Conservation (phyloP, 2,797 vertebrate genomes). For the Sebastes cheni region DNA sequence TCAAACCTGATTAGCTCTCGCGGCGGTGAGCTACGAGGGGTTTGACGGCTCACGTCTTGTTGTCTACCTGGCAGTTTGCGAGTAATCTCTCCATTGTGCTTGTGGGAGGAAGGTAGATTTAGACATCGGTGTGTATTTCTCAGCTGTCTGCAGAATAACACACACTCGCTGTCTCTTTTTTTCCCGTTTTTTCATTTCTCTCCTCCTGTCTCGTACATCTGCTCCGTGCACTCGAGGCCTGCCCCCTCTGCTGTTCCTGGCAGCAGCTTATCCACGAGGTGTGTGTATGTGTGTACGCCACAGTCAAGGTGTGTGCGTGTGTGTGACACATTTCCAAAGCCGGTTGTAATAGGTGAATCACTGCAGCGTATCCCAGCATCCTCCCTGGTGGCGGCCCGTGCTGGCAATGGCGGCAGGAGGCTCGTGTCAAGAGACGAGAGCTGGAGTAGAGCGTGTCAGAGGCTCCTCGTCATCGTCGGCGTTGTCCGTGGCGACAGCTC, state of each 20-base stretch:
- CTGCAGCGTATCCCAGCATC: constrained; percentile 72
- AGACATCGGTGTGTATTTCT: constrained; percentile 70
- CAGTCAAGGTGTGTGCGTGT: constrained; percentile 47
- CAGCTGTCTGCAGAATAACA: constrained; percentile 60
- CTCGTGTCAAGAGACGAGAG: constrained; percentile 77
- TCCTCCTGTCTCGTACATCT: constrained; percentile 64
- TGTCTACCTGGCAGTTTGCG: constrained; percentile 80
- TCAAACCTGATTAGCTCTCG: constrained; percentile 70
- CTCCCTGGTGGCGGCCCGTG: constrained; percentile 75
- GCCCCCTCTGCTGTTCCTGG: constrained; percentile 54
- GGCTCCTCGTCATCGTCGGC: constrained; percentile 63
- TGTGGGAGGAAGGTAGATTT: constrained; percentile 72
- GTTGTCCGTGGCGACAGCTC: constrained; percentile 72
- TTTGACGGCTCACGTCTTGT: constrained; percentile 65
- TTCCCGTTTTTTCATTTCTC: constrained; percentile 12
- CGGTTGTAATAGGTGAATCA: constrained; percentile 76
- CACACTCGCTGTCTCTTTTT: constrained; percentile 40
- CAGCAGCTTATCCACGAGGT: constrained; percentile 60
- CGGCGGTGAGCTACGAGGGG: constrained; percentile 47
- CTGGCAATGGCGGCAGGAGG: constrained; percentile 70
- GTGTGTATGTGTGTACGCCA: constrained; percentile 23
- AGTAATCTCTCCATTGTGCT: constrained; percentile 81
- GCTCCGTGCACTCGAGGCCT: constrained; percentile 44
- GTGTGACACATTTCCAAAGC: constrained; percentile 57
- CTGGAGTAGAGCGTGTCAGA: constrained; percentile 82